phyloP scores from a whole-genome alignment of 2,113 vertebrate genomes.

The Paramormyrops kingsleyae region DNA sequence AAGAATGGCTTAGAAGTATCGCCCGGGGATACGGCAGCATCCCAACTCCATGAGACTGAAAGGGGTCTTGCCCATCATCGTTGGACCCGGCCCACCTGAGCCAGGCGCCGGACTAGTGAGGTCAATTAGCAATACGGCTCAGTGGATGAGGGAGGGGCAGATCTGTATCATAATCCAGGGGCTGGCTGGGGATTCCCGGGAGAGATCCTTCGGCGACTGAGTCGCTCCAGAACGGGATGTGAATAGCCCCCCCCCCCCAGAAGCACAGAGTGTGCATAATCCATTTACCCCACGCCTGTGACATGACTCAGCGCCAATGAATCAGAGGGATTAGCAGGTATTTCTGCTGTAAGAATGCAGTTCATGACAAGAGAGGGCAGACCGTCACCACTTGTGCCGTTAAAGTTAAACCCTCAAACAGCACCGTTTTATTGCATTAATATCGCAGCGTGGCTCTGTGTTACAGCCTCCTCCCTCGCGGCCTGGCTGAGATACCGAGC shows the following conservation, averaged over 20 bases:
- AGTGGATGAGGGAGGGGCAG: not conserved
- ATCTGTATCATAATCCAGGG: not conserved
- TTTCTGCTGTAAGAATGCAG: not conserved
- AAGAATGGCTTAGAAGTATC: not conserved
- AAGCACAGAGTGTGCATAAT: not conserved
- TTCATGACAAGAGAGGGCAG: slow-evolving; percentile 11
- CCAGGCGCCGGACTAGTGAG: not conserved
- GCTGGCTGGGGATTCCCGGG: not conserved
- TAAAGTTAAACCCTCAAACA: slow-evolving; percentile 16
- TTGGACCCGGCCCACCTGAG: not conserved
- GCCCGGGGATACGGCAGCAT: not conserved
- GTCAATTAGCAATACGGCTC: not conserved
- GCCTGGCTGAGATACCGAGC: slow-evolving; percentile 37
- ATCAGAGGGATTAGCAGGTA: not conserved
- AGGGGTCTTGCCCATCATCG: not conserved
- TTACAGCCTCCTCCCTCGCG: not conserved
- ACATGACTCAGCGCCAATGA: not conserved
- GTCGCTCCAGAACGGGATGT: not conserved
- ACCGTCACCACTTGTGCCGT: slow-evolving; percentile 23
- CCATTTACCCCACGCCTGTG: not conserved
- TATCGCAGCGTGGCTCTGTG: slow-evolving; percentile 19
- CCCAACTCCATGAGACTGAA: not conserved
- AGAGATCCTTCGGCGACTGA: not conserved
- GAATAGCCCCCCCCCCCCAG: not conserved
- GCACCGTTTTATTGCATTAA: slow-evolving; percentile 45